Base-by-base conservation (phyloP, 2,113 vertebrate species). In the Leucopsar rothschildi region DNA sequence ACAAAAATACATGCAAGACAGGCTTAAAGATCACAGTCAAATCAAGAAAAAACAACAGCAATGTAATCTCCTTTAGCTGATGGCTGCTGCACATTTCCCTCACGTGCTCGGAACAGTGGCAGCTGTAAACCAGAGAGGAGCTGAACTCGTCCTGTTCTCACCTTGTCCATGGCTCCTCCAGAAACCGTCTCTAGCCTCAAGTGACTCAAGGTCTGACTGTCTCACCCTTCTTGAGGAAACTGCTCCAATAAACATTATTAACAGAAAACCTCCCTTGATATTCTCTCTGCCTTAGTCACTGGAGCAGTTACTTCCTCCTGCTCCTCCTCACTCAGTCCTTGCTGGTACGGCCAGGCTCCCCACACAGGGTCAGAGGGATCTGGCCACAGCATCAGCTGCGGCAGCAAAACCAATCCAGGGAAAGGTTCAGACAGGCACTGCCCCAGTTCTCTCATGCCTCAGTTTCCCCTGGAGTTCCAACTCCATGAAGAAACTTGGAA, bases 241-340 rank as follows among this genome's bases (percentile, higher is more conserved):
- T 57, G n/a, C 79, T 82, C 76, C 84, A 37, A 61, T 42, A 91
- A 91, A 82, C 87, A 39, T 37, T 37, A 49, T 9, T 39, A 76
- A 55, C 59, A 69, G 72, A 73, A 93, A 95, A 73, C 86, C 65
- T 93, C 61, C 86, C 82, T 39, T 75, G 83, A 66, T 94, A 37
- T 68, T 86, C 91, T 82, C 68, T n/a, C 83, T 3, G 13, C 29
- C 53, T 93, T 64, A 93, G 68, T 95, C 95, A 97, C 60, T 50
- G 64, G 13, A 47, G 78, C 68, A 40, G 72, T 60, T 92, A 70
- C 88, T 92, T 94, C 94, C 94, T 92, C 70, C 5, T 88, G 64
- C 93, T 90, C 66, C 91, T 95, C 80, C 71, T 92, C 9, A 4
- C 44, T 52, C 78, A 25, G 70, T 35, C 45, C 40, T 71, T 44